Conservation (phyloP, 2,888 invertebrate genomes). For the Eilema depressum region DNA sequence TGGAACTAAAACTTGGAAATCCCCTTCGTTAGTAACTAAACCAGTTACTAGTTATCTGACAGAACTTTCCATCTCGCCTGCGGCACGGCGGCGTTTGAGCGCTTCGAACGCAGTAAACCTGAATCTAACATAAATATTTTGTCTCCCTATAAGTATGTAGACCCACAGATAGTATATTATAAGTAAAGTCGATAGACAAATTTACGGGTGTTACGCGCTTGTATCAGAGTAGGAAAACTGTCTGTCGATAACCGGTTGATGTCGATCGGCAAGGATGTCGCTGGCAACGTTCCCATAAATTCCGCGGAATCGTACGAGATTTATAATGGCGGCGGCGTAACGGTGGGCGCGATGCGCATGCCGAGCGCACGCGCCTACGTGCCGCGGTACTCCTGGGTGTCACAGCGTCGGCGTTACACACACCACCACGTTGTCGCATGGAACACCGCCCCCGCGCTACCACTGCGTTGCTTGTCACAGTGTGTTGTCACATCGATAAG, state of each 20-base stretch:
- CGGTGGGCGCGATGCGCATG: slow-evolving; percentile 66
- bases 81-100: slow-evolving; percentile 8
- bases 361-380: slow-evolving; percentile 70
- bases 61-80: slow-evolving; percentile 26
- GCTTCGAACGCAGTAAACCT: slow-evolving; percentile 14
- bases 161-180: slow-evolving; percentile 9
- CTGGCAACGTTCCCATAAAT: slow-evolving; percentile 72
- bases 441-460: slow-evolving; percentile 31
- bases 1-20: slow-evolving; percentile 41
- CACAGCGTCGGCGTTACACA: slow-evolving; percentile 13
- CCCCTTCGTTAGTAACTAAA: slow-evolving; percentile 34
- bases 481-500: slow-evolving; percentile 43
- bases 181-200: slow-evolving; percentile 41
- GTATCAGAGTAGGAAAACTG: slow-evolving; percentile 53
- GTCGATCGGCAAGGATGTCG: slow-evolving; percentile 60
- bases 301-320: slow-evolving; percentile 63
- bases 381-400: slow-evolving; percentile 52
- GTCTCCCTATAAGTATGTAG: slow-evolving; percentile 28
- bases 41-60: slow-evolving; percentile 36
- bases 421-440: slow-evolving; percentile 10
- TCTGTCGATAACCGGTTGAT: slow-evolving; percentile 65
- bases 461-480: slow-evolving; percentile 32
- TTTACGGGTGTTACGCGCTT: slow-evolving; percentile 53
- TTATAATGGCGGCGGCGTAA: slow-evolving; percentile 67
- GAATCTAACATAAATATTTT: slow-evolving; percentile 23